Evolutionary conservation across 2,797 vertebrate genomes (phyloP), one percentile per base, ranked within the genome.

Genomic region (Selene dorsalis): DNA sequence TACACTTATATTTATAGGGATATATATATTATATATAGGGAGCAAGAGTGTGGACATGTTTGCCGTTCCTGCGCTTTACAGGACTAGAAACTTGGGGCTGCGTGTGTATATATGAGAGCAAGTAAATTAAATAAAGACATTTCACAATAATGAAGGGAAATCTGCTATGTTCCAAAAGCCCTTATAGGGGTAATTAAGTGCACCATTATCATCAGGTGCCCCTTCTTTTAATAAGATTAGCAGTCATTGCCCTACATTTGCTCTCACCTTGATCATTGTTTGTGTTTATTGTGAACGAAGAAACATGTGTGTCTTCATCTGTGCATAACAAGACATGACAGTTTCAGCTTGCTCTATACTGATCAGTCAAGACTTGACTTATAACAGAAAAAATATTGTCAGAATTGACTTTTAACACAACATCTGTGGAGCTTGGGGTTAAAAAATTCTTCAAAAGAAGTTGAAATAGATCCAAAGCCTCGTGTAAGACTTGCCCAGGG

Each of bases 361-460:
- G 85, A 92, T 91, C 75, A 76, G 8, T 69, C 35, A 77, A 79
- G 43, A 80, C 61, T 62, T 64, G 30, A 76, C 58, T 78, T 38
- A 69, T 52, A 71, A 66, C 22, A 48, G 6, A 11, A 43, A 43
- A 43, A 43, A 43, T 4, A 61, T 4, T n/a, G n/a, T n/a, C 53
- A 56, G 63, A 64, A 77, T 47, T 14, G 28, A 58, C 59, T 75
- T 81, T 83, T 72, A 69, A 41, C 8, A 4, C 14, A 57, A 52
- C 22, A 32, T 70, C 20, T 38, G 28, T n/a, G 45, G 43, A 17
- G 47, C 76, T 76, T 22, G 6, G 28, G 45, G 53, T 79, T 84
- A 50, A 43, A 75, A n/a, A 75, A 80, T 59, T 62, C 41, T 73
- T 72, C 26, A 72, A 30, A 73, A 47, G 30, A 62, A 63, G 56